Conservation (phyloP, 2,888 invertebrate species). For the Habrosyne pyritoides region DNA sequence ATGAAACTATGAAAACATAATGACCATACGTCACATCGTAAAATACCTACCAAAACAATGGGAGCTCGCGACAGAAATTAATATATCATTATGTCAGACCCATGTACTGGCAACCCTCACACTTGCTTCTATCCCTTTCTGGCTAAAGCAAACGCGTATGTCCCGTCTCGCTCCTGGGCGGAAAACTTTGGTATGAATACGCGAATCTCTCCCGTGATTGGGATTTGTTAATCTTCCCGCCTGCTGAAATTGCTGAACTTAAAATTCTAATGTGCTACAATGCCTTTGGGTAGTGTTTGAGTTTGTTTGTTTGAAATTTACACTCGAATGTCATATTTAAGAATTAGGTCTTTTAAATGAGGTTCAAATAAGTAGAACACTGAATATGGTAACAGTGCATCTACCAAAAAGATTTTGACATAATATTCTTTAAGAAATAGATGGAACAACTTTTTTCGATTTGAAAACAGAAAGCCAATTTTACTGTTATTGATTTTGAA, state of each 20-base stretch:
- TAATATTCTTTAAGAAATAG: no score
- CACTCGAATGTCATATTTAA: background rate
- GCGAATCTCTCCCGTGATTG: constrained; percentile 75
- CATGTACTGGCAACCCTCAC: constrained; percentile 64
- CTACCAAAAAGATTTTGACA: no score
- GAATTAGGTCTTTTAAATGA: background rate
- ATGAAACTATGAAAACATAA: constrained; percentile 82
- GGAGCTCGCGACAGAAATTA: constrained; percentile 81
- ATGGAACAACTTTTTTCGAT: no score
- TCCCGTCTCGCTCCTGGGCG: constrained; percentile 51
- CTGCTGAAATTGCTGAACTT: constrained; percentile 62
- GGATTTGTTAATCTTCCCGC: constrained; percentile 77
- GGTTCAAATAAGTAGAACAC: background rate
- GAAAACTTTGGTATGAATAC: constrained; percentile 71
- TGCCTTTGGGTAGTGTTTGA: constrained; percentile 61
- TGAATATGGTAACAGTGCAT: background rate
- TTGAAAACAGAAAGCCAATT: no score
- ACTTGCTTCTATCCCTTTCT: constrained; percentile 43
- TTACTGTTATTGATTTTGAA: no score
- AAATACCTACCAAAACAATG: constrained; percentile 82
- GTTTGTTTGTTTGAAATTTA: constrained; percentile 27
- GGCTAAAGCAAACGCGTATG: constrained; percentile 17
- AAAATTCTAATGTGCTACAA: constrained; percentile 74
- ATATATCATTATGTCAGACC: constrained; percentile 83
- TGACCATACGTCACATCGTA: constrained; percentile 80